Evolutionary conservation across 2,888 invertebrate genomes (phyloP).

Genomic region (Nematopogon swammerdamellus): DNA sequence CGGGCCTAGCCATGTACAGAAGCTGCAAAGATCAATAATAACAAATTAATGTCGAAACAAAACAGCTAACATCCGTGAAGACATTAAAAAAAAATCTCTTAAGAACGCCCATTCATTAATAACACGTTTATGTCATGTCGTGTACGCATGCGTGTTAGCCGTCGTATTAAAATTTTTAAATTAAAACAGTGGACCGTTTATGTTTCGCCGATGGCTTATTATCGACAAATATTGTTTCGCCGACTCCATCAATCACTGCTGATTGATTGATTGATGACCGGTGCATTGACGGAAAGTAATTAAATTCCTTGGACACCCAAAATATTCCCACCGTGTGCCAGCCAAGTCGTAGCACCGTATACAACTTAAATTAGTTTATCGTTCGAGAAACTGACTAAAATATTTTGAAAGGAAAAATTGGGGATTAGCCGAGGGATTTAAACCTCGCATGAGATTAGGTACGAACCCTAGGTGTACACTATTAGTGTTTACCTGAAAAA

Average conservation of each 20-base stretch:
- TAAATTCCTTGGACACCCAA: neutral
- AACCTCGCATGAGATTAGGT: too few relatives aligned
- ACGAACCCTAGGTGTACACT: too few relatives aligned
- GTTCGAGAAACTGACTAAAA: too few relatives aligned
- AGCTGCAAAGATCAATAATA: too few relatives aligned
- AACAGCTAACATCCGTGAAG: too few relatives aligned
- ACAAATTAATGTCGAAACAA: too few relatives aligned
- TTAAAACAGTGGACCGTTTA: neutral
- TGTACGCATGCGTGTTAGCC: neutral
- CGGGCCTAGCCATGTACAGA: too few relatives aligned
- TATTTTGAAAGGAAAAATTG: too few relatives aligned
- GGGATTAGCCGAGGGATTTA: too few relatives aligned
- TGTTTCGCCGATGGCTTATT: neutral
- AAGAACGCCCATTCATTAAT: neutral
- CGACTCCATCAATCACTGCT: neutral
- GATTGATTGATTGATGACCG: neutral
- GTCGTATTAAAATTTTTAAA: neutral
- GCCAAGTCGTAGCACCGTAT: too few relatives aligned
- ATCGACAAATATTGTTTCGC: neutral
- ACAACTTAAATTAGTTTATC: too few relatives aligned
- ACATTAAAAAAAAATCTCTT: neutral
- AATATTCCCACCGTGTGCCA: neutral
- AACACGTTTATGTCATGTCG: neutral
- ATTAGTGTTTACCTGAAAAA: too few relatives aligned
- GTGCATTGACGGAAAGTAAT: neutral